Base-by-base conservation (phyloP, 1,140 invertebrate species). In the Musca vetustissima region DNA sequence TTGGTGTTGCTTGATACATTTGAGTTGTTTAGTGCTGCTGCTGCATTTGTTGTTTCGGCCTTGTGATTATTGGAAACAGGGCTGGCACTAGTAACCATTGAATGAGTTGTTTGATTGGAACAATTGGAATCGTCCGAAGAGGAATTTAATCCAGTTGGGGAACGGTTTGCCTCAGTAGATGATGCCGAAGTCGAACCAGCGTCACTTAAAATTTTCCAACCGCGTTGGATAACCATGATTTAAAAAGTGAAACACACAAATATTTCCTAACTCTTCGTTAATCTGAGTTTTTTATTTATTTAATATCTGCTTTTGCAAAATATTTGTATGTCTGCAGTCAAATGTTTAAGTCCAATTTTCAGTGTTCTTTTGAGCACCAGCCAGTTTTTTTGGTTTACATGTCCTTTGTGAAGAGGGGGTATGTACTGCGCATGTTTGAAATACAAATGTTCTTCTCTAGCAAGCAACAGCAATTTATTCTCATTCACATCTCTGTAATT, bases 71-170 rank as follows among this genome's bases (percentile, higher is more conserved):
- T 71, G 49, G 0, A 25, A 36, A 64, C 24, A 4, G 77, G 76
- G 72, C 79, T 79, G 14, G 78, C 67, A 2, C 80, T 76, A 3
- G 78, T 80, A 28, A 75, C 78, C 75, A 80, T 78, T 2, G 79
- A 81, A 25, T 79, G 77, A 21, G 77, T 81, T 6, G 79, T 81
- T 67, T 81, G 79, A 69, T 79, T 81, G 17, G 79, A 81, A 59
- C 79, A 78, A 47, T 81, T 78, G 0, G 79, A 81, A 64, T 81
- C 79, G 64, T 81, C 79, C 0, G 79, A 79, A n/a, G 79, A 81
- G 9, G 77, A 76, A 43, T 74, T 77, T 47, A 80, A 21, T 21
- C 68, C 69, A 32, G 72, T 66, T 22, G 76, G 79, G 6, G 78
- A 77, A 55, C 76, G 73, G 61, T 76, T 69, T 25, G 78, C 65